phyloP scores from a whole-genome alignment of 1,140 invertebrate species.

The Drosophila tani region DNA sequence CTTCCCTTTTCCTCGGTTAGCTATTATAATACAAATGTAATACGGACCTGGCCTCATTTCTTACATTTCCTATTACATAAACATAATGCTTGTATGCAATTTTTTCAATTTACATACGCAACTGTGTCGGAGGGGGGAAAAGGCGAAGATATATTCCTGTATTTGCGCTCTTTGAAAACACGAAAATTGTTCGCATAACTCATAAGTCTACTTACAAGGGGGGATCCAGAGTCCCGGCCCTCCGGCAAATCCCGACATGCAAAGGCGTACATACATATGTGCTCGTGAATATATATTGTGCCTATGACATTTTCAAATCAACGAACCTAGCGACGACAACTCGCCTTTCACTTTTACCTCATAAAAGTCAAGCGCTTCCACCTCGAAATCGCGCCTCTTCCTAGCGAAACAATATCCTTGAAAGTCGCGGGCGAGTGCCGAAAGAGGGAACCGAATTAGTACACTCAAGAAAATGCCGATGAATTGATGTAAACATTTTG shows the following conservation, averaged over 20 bases:
- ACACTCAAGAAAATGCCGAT: neutral
- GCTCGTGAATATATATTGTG: constrained; percentile 26
- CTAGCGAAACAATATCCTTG: constrained; percentile 63
- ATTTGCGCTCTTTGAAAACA: constrained; percentile 48
- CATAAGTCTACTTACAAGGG: constrained; percentile 41
- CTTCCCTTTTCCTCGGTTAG: neutral
- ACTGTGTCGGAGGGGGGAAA: neutral
- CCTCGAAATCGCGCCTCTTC: constrained; percentile 36
- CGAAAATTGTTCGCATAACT: constrained; percentile 55
- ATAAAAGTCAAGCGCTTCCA: constrained; percentile 45
- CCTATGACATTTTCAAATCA: constrained; percentile 73
- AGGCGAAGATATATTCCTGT: constrained; percentile 20
- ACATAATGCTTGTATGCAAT: constrained; percentile 47
- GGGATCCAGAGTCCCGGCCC: constrained; percentile 9
- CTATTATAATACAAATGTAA: constrained; percentile 43
- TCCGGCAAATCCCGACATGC: constrained; percentile 37
- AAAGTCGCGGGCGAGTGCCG: constrained; percentile 1
- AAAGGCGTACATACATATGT: constrained; percentile 28
- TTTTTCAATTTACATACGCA: constrained; percentile 53
- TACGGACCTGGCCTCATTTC: constrained; percentile 36
- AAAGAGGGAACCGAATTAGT: constrained; percentile 7
- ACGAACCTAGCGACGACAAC: constrained; percentile 52
- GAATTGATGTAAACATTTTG: neutral
- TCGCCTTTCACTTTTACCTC: constrained; percentile 70
- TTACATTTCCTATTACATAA: constrained; percentile 51